Evolutionary conservation across 2,888 invertebrate species (phyloP), one percentile per base, ranked within the genome.

Genomic region (Thysanoteuthis rhombus): DNA sequence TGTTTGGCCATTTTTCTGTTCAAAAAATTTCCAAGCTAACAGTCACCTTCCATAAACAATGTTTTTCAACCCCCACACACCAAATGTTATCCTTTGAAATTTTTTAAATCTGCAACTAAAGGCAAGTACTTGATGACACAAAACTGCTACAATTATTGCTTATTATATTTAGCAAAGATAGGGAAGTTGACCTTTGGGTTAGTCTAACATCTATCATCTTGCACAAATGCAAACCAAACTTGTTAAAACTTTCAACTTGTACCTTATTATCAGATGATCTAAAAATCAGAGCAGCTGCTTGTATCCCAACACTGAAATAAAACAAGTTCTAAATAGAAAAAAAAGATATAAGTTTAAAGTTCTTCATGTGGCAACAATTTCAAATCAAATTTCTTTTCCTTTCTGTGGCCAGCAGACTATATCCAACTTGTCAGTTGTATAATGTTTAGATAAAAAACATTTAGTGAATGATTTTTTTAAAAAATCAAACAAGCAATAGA

Each of bases 81-180:
- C n/a, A 75, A 75, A 75, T 75, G 75, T 36, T 75, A 75, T n/a
- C n/a, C 75, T 75, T 75, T 75, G n/a, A 75, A 75, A 36, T 75
- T 75, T 42, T 36, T 75, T 36, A n/a, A 75, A 75, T 75, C n/a
- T n/a, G 75, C 75, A 75, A 75, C 75, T 36, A 75, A 75, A 36
- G n/a, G 75, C 36, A 75, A 75, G 75, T 75, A 75, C n/a, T 75
- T 75, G n/a, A n/a, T n/a, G 36, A 75, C n/a, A 75, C n/a, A n/a
- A 75, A 75, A 75, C 75, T 75, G n/a, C 75, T 75, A n/a, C 75
- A n/a, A 75, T 75, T 75, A 75, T 75, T 75, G n/a, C 75, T n/a
- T 75, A 75, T 75, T 75, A 75, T 75, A 36, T 75, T 75, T 75
- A 36, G n/a, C 75, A n/a, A 75, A 75, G 36, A n/a, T n/a, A n/a